phyloP scores from a whole-genome alignment of 2,888 invertebrate species.

The Andrena minutula region DNA sequence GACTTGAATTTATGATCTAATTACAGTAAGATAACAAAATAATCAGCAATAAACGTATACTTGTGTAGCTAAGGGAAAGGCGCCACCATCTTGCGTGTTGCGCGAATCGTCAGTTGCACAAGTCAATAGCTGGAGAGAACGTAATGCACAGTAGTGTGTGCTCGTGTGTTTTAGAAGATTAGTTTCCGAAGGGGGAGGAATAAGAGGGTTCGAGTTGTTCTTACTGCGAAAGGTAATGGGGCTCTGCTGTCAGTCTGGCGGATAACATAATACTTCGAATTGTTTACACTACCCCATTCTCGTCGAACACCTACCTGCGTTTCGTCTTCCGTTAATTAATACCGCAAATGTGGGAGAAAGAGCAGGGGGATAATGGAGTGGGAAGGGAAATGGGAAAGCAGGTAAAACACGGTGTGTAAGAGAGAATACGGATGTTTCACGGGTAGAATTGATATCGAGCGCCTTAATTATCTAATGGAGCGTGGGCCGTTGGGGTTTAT shows the following conservation, averaged over 20 bases:
- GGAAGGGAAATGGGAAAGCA: slow-evolving; percentile 39
- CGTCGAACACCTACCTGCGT: slow-evolving; percentile 52
- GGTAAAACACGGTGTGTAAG: slow-evolving; percentile 28
- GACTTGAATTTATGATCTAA: slow-evolving; percentile 52
- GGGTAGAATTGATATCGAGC: slow-evolving; percentile 49
- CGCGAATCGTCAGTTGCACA: slow-evolving; percentile 66
- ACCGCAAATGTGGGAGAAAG: slow-evolving; percentile 68
- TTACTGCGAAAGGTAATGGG: slow-evolving; percentile 77
- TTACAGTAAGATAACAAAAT: slow-evolving; percentile 48
- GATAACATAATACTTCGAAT: slow-evolving; percentile 80
- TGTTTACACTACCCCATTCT: slow-evolving; percentile 76
- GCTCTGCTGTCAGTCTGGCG: slow-evolving; percentile 77
- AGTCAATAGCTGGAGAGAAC: slow-evolving; percentile 67
- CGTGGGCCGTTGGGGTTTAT: slow-evolving; percentile 69
- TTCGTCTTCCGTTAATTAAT: slow-evolving; percentile 78
- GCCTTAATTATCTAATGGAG: slow-evolving; percentile 74
- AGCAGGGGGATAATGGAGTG: slow-evolving; percentile 23
- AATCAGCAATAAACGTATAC: slow-evolving; percentile 38
- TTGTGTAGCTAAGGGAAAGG: slow-evolving; percentile 16
- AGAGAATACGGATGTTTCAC: slow-evolving; percentile 5
- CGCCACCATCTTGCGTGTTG: slow-evolving; percentile 60
- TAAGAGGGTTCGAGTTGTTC: slow-evolving; percentile 72
- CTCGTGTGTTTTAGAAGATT: slow-evolving; percentile 76
- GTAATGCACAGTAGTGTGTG: slow-evolving; percentile 47
- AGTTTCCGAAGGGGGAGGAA: slow-evolving; percentile 72